These are phyloP conservation scores for Ptilonorhynchus violaceus DNA, from an alignment of 2,113 vertebrate species.

Conservation along the genomic window DNA sequence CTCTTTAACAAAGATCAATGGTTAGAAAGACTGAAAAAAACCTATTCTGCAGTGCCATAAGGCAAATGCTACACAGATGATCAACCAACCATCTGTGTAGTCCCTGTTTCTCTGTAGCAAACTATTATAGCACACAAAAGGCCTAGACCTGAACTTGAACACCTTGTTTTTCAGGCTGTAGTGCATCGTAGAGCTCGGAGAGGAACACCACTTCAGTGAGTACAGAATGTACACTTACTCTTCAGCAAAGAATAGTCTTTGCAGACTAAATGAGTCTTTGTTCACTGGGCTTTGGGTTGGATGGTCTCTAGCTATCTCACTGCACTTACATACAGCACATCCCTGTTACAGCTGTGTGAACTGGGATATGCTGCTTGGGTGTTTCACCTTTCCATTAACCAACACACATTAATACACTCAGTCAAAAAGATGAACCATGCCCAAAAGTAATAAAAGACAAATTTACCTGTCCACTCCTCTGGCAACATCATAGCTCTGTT, in stretches of 20 bases:
- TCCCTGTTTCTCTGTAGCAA: background rate
- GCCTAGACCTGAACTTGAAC: background rate
- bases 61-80: background rate
- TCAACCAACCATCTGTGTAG: background rate
- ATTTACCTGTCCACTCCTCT: background rate
- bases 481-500: background rate
- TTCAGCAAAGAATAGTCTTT: background rate
- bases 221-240: background rate
- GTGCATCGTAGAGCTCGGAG: background rate
- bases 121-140: background rate
- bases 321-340: background rate
- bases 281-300: background rate
- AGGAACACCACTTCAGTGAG: background rate
- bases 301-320: background rate
- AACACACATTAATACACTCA: background rate
- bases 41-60: background rate
- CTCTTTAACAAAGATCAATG: conserved; percentile 17
- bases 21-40: background rate
- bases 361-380: background rate
- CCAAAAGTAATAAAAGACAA: background rate
- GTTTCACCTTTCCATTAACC: background rate
- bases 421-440: background rate
- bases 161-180: background rate
- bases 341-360: background rate
- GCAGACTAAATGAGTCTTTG: background rate